Evolutionary conservation across 2,888 invertebrate species (phyloP), one percentile per base, ranked within the genome.

Genomic region (Nomada fucata): DNA sequence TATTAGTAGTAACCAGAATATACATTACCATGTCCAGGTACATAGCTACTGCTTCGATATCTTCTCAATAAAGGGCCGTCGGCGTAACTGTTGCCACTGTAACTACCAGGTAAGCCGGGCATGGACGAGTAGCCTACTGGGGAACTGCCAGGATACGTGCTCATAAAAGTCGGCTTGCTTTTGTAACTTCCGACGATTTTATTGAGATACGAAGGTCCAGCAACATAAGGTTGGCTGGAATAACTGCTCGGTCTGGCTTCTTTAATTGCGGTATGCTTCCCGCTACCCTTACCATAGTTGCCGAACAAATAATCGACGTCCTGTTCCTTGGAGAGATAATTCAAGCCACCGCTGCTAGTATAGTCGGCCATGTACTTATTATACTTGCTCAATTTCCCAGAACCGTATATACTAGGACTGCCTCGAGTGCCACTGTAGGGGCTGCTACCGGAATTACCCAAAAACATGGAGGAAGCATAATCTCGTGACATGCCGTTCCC

Each of bases 251-350:
- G 86, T 13, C 84, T 85, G 65, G 69, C 78, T 36, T 91, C 90
- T 71, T 92, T 92, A 20, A 92, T 84, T 44, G 89, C 53, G 23
- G 90, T 83, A 7, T 90, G 80, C 79, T 92, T 92, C 11, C 89
- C 89, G 20, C 83, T 79, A 26, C 87, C 87, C 20, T 90, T 88
- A n/a, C 87, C 68, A 67, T 85, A 89, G 61, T 83, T 82, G 64
- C 79, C 81, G 10, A 88, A 53, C 26, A 85, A 83, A 23, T 90
- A 91, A 70, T 89, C 88, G 10, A 82, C 44, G 3, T 85, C 84
- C 13, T 89, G 89, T 10, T 84, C 88, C 29, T 87, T 88, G 7
- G 89, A 65, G 4, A 81, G 55, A 57, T 90, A 90, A 63, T 79
- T 86, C 3, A 83, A 72, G 4, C 71, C 79, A n/a, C 65, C 70